Percentiles rank a stretch among this genome's conserved stretches.
These are phyloP conservation scores for Tursiops truncatus DNA, from an alignment of 2,113 vertebrate genomes.

Conservation along the genomic window DNA sequence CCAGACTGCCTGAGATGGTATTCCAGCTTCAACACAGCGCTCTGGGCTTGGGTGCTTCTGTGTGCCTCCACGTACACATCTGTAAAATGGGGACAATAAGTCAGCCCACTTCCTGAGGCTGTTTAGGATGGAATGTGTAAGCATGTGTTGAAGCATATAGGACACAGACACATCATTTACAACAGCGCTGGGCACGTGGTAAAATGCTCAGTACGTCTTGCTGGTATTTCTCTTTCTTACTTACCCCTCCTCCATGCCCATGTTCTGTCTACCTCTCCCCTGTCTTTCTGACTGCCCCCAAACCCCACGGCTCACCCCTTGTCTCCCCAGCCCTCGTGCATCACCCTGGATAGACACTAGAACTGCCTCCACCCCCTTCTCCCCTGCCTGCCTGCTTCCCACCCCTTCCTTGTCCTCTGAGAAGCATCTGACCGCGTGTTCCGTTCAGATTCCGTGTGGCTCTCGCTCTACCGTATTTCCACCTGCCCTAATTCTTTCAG, in stretches of 20 bases:
- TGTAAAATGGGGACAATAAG: not conserved
- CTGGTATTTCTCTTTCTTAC: not conserved
- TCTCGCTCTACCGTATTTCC: not conserved
- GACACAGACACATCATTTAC: rapidly evolving
- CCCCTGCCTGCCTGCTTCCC: not conserved
- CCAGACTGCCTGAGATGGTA: not conserved
- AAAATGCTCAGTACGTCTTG: not conserved
- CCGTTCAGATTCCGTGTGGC: not conserved
- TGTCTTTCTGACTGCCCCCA: not conserved
- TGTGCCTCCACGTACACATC: not conserved
- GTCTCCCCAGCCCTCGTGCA: not conserved
- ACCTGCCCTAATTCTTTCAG: not conserved
- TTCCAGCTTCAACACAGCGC: not conserved
- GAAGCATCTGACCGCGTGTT: not conserved
- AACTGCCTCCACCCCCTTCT: not conserved
- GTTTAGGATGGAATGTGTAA: not conserved
- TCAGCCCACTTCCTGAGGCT: not conserved
- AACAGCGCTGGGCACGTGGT: rapidly evolving
- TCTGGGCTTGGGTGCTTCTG: rapidly evolving
- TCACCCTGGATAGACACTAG: not conserved
- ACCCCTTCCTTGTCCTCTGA: not conserved
- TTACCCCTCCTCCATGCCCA: too few relatives aligned
- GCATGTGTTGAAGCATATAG: rapidly evolving
- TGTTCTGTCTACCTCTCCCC: not conserved
- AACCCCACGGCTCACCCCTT: not conserved